Conservation (phyloP, 2,888 invertebrate genomes). For the Eupithecia inturbata region DNA sequence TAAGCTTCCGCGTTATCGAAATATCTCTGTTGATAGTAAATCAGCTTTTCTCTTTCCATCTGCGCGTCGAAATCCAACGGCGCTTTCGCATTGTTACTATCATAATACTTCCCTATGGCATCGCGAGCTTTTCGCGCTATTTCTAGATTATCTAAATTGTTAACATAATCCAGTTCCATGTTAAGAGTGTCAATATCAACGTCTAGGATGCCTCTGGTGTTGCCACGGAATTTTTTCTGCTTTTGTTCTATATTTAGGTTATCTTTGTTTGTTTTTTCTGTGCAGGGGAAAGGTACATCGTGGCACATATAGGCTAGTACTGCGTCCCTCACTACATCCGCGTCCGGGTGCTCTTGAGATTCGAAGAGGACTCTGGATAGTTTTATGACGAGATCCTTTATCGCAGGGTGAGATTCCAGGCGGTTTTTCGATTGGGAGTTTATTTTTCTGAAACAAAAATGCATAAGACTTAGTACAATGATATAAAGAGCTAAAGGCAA, state of each 20-base stretch:
- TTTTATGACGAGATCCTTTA: slow-evolving; percentile 87
- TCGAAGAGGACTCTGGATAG: slow-evolving; percentile 87
- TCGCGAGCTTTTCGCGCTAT: slow-evolving; percentile 76
- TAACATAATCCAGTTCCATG: slow-evolving; percentile 76
- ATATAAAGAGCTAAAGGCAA: too few species aligned
- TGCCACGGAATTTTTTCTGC: slow-evolving; percentile 49
- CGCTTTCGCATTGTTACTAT: slow-evolving; percentile 64
- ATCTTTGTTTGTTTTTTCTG: slow-evolving; percentile 63
- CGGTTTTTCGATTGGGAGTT: slow-evolving; percentile 86
- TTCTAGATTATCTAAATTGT: slow-evolving; percentile 75
- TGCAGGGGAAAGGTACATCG: slow-evolving; percentile 91
- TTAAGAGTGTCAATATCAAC: slow-evolving; percentile 74
- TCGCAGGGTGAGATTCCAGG: slow-evolving; percentile 89
- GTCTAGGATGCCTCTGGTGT: slow-evolving; percentile 64
- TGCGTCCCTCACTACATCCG: slow-evolving; percentile 90
- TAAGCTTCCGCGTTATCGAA: slow-evolving; percentile 77
- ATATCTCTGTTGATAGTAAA: slow-evolving; percentile 78
- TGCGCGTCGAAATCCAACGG: slow-evolving; percentile 80
- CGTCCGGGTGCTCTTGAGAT: slow-evolving; percentile 87
- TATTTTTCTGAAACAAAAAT: slow-evolving; percentile 74
- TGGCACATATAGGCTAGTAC: slow-evolving; percentile 94
- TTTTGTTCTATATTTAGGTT: slow-evolving; percentile 54
- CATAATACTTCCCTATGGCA: slow-evolving; percentile 73
- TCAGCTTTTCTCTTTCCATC: slow-evolving; percentile 79
- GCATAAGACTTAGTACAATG: background rate